These are phyloP conservation scores for Andrena flavipes DNA, from an alignment of 2,888 invertebrate genomes.

Conservation along the genomic window DNA sequence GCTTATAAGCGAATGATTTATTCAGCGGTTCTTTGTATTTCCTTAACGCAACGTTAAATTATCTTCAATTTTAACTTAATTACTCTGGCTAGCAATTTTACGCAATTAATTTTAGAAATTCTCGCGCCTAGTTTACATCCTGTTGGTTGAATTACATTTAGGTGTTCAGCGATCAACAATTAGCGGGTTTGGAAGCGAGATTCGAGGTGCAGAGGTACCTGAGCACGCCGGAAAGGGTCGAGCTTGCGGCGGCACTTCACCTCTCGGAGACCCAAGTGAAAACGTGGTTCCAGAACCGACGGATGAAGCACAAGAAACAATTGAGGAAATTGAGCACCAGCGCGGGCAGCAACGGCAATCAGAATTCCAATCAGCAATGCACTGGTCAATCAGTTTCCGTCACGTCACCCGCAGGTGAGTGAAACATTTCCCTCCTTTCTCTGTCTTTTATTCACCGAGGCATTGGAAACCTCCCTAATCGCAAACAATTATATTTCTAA, in stretches of 20 bases:
- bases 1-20: too few relatives aligned
- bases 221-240: constrained; percentile 98
- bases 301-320: constrained; percentile 99
- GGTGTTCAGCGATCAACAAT: constrained; percentile 91
- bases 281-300: constrained; percentile 98
- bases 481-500: not conserved
- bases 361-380: constrained; percentile 74
- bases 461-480: not conserved
- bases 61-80: too few relatives aligned
- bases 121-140: not conserved
- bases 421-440: not conserved
- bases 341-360: constrained; percentile 68
- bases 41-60: too few relatives aligned
- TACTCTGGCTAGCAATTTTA: not conserved
- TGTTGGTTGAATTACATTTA: constrained; percentile 53
- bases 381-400: constrained; percentile 75
- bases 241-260: constrained; percentile 95
- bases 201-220: constrained; percentile 98
- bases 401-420: constrained; percentile 81
- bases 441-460: not conserved
- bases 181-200: constrained; percentile 95
- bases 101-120: too few relatives aligned
- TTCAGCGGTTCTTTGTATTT: too few relatives aligned
- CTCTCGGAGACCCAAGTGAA: constrained; percentile 98
- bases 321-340: constrained; percentile 89